phyloP scores from a whole-genome alignment of 1,140 invertebrate species.

The Brachionus calyciflorus region DNA sequence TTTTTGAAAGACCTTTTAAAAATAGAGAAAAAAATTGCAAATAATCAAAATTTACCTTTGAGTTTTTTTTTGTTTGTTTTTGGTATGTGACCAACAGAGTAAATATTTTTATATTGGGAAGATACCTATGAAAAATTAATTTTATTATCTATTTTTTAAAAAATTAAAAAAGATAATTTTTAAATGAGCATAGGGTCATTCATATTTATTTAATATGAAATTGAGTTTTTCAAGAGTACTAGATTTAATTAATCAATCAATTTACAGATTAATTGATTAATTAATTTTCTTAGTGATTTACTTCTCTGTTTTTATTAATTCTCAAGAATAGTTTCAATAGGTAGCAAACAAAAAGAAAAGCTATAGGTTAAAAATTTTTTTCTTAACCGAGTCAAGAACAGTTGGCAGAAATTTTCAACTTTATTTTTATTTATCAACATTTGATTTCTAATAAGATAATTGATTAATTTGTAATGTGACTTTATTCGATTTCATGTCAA shows the following conservation, averaged over 20 bases:
- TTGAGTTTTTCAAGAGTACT: background rate
- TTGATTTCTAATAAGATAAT: background rate
- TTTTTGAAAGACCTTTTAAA: background rate
- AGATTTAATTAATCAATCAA: slow-evolving; percentile 23
- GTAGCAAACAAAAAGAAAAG: no score
- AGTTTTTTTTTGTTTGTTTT: background rate
- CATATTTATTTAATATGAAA: background rate
- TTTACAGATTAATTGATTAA: slow-evolving; percentile 19
- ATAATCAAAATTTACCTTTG: background rate
- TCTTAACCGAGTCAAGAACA: no score
- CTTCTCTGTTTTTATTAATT: background rate
- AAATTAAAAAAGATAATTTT: no score
- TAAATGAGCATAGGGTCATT: no score
- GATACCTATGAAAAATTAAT: no score
- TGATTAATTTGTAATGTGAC: background rate
- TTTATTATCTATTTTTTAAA: no score
- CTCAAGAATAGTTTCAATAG: background rate
- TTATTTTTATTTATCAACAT: background rate
- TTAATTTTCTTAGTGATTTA: background rate
- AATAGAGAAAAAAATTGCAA: background rate
- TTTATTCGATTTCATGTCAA: background rate
- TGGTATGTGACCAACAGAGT: no score
- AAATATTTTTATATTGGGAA: no score
- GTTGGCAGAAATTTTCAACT: background rate
- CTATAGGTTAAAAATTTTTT: no score